Conservation (phyloP, 1,140 invertebrate species). For the Meteorus sp. region DNA sequence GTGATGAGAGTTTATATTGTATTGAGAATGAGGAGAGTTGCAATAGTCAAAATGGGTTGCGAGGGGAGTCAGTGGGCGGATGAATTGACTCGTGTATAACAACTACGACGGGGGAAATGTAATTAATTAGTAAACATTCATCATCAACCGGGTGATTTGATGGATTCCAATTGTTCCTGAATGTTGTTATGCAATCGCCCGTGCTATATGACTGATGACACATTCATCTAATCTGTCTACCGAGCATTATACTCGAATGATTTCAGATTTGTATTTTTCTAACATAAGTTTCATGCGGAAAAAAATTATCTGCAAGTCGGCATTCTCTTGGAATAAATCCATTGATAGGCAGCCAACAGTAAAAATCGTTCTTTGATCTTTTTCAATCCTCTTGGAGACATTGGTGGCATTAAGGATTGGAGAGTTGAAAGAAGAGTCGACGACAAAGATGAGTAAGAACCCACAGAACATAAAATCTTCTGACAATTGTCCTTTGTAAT, state of each 20-base stretch:
- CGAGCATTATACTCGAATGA: too few relatives aligned
- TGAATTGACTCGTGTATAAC: neutral
- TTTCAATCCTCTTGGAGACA: too few relatives aligned
- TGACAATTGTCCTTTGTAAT: slow-evolving; percentile 3
- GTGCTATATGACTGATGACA: neutral
- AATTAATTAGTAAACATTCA: slow-evolving; percentile 29
- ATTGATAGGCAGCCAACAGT: too few relatives aligned
- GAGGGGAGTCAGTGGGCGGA: neutral
- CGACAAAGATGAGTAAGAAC: too few relatives aligned
- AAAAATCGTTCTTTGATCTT: too few relatives aligned
- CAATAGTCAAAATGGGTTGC: neutral
- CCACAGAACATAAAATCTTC: neutral
- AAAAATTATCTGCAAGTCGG: too few relatives aligned
- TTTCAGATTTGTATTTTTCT: too few relatives aligned
- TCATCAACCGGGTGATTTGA: slow-evolving; percentile 23
- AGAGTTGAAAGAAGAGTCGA: neutral
- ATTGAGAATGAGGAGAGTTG: too few relatives aligned
- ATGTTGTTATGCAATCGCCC: neutral
- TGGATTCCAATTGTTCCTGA: slow-evolving; percentile 18
- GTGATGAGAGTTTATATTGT: too few relatives aligned
- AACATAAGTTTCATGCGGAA: too few relatives aligned
- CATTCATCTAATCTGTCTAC: neutral
- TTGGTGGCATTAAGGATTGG: too few relatives aligned
- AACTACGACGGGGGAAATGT: slow-evolving; percentile 12
- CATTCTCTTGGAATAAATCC: too few relatives aligned